phyloP scores from a whole-genome alignment of 2,797 vertebrate species.

The Neosilurus hyrtlii region DNA sequence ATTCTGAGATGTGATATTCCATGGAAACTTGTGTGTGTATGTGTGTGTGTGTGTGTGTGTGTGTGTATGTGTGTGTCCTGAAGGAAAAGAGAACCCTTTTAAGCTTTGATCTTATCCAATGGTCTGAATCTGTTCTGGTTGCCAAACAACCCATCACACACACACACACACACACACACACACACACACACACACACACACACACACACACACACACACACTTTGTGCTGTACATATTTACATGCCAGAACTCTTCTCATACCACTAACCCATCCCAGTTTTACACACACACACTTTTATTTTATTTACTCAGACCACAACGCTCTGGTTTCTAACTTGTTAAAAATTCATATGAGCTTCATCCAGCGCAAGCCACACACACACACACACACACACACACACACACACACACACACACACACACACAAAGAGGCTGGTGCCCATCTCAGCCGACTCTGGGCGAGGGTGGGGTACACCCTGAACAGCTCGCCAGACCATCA shows the following conservation, averaged over 20 bases:
- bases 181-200: constrained; percentile 12
- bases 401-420: constrained; percentile 9
- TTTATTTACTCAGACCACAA: constrained; percentile 42
- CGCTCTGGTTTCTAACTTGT: constrained; percentile 41
- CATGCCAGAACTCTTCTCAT: constrained; percentile 51
- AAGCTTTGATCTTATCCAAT: constrained; percentile 55
- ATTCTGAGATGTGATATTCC: constrained; percentile 33
- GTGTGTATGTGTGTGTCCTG: constrained; percentile 23
- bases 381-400: constrained; percentile 18
- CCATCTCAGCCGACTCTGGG: too few species aligned
- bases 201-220: constrained; percentile 1
- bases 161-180: constrained; percentile 25
- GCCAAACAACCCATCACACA: constrained; percentile 31
- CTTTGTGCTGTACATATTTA: constrained; percentile 41
- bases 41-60: neutral
- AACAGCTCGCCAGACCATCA: too few species aligned
- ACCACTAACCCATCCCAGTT: constrained; percentile 42
- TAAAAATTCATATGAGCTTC: constrained; percentile 36
- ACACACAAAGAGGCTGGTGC: neutral
- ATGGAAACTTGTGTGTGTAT: constrained; percentile 15
- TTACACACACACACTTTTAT: constrained; percentile 23
- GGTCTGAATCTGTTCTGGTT: constrained; percentile 48
- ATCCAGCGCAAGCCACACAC: constrained; percentile 20
- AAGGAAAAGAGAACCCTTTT: constrained; percentile 49
- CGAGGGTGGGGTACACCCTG: too few species aligned